phyloP scores from a whole-genome alignment of 1,140 invertebrate genomes.

The Epicauta chinensis region DNA sequence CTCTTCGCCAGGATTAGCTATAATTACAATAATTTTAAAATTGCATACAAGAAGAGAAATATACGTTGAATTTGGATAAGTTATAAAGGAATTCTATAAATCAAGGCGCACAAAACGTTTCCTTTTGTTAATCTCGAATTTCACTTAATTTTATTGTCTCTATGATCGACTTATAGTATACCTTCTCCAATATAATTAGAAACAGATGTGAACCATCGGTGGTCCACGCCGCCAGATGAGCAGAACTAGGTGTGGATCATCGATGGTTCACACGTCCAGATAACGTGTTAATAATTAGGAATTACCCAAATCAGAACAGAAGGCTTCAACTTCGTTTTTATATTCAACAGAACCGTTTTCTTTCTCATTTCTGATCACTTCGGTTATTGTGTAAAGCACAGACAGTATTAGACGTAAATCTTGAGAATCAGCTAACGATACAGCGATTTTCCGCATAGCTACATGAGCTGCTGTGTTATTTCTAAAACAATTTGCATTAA shows the following conservation, averaged over 20 bases:
- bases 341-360: constrained; percentile 59
- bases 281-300: too few species aligned
- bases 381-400: constrained; percentile 90
- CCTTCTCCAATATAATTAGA: too few species aligned
- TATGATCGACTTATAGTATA: too few species aligned
- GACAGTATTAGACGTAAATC: constrained; percentile 89
- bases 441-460: constrained; percentile 78
- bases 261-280: too few species aligned
- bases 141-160: too few species aligned
- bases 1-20: constrained; percentile 51
- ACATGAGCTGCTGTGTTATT: constrained; percentile 67
- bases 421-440: constrained; percentile 85
- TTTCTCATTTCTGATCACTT: constrained; percentile 73
- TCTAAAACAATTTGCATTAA: constrained; percentile 46
- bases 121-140: too few species aligned
- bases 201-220: too few species aligned
- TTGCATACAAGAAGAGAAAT: neutral
- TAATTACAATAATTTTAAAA: constrained; percentile 7
- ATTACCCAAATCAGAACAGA: constrained; percentile 74
- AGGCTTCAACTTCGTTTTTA: constrained; percentile 62
- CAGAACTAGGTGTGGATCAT: too few species aligned
- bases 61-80: neutral
- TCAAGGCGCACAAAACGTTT: too few species aligned
- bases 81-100: neutral
- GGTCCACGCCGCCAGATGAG: too few species aligned